Conservation (phyloP, 2,888 invertebrate species). For the Drosophila vallismaia region DNA sequence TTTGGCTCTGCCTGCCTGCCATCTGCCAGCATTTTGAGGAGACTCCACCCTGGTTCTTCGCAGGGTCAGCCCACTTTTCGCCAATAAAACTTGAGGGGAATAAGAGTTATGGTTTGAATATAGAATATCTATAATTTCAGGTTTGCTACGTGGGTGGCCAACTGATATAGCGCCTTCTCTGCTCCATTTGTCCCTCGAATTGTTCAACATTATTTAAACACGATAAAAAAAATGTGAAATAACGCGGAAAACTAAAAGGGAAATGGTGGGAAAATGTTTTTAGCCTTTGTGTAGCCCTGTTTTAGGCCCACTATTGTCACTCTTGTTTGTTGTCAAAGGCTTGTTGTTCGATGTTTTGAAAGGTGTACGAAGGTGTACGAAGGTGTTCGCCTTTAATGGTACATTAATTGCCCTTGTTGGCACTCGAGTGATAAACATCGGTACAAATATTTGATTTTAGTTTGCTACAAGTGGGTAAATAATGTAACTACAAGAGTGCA, state of each 20-base stretch:
- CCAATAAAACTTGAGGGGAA: constrained; percentile 17
- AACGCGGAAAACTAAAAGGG: constrained; percentile 4
- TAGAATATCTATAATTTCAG: not conserved
- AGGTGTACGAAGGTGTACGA: constrained; percentile 17
- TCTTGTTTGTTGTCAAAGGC: constrained; percentile 63
- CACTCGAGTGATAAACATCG: constrained; percentile 76
- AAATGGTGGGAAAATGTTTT: constrained; percentile 25
- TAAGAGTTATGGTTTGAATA: constrained; percentile 1
- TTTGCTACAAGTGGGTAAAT: constrained; percentile 72
- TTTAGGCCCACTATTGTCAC: constrained; percentile 31
- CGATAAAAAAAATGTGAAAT: constrained; percentile 22
- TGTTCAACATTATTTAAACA: constrained; percentile 65
- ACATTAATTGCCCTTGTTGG: constrained; percentile 77
- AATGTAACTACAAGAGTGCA: constrained; percentile 57
- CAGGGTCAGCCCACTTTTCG: constrained; percentile 42
- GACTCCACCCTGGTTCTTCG: constrained; percentile 32
- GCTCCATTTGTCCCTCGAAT: constrained; percentile 51
- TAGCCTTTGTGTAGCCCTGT: constrained; percentile 14
- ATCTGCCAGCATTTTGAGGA: constrained; percentile 21
- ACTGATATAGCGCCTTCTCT: constrained; percentile 56
- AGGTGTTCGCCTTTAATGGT: constrained; percentile 69
- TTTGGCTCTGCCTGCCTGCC: not conserved
- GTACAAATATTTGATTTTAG: constrained; percentile 76
- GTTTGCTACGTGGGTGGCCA: constrained; percentile 60
- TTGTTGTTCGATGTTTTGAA: constrained; percentile 42